These are phyloP conservation scores for Cydia fagiglandana DNA, from an alignment of 1,140 invertebrate species.

Conservation along the genomic window DNA sequence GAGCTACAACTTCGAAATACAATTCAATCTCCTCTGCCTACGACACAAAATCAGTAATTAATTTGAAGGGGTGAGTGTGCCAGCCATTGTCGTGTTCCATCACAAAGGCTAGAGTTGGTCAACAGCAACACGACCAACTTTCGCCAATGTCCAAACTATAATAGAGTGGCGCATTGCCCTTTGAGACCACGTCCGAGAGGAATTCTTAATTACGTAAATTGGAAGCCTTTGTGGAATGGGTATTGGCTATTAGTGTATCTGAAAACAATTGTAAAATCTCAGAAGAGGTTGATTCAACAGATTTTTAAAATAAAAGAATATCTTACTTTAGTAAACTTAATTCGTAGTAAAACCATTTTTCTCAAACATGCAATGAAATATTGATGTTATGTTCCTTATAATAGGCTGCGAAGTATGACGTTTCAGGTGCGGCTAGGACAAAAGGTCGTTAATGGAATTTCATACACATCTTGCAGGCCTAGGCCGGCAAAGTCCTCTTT, in stretches of 20 bases:
- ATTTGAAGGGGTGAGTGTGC: background rate
- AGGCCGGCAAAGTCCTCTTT: too few species aligned
- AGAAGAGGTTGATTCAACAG: background rate
- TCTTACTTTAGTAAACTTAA: too few species aligned
- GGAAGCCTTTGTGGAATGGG: background rate
- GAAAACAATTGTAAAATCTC: background rate
- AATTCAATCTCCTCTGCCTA: background rate
- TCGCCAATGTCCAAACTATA: conserved; percentile 8
- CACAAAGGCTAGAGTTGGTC: conserved; percentile 10
- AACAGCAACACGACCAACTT: conserved; percentile 10
- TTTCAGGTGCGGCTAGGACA: too few species aligned
- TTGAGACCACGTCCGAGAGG: background rate
- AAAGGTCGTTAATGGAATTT: too few species aligned
- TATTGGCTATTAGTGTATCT: background rate
- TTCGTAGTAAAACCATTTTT: too few species aligned
- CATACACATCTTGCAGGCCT: too few species aligned
- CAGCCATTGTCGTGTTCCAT: background rate
- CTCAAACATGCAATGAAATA: too few species aligned
- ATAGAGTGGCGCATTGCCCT: conserved; percentile 5
- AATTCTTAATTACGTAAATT: conserved; percentile 5
- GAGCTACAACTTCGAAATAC: background rate
- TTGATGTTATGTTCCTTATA: too few species aligned
- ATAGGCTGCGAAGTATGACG: too few species aligned
- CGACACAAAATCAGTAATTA: conserved; percentile 2
- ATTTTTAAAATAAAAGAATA: background rate